Evolutionary conservation across 2,113 vertebrate genomes (phyloP).

Genomic region (Oenanthe oenanthe): DNA sequence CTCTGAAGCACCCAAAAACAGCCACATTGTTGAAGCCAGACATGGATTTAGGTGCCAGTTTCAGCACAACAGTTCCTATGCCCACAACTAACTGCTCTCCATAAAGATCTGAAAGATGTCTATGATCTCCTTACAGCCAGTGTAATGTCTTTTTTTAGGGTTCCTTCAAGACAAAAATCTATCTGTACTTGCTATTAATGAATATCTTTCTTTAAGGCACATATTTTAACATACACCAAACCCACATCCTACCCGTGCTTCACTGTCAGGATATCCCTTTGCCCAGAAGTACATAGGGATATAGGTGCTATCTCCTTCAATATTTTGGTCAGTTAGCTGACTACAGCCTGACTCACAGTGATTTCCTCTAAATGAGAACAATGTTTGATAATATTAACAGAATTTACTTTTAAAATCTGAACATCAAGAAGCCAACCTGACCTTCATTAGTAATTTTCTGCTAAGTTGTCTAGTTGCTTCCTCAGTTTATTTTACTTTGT

Average conservation of each 20-base stretch:
- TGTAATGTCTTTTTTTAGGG: rapidly evolving
- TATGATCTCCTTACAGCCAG: neutral
- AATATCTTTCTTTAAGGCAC: neutral
- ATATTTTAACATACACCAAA: neutral
- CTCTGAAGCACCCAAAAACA: neutral
- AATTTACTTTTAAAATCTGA: neutral
- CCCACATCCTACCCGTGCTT: neutral
- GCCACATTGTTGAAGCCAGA: neutral
- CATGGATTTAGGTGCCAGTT: neutral
- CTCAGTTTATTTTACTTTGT: neutral
- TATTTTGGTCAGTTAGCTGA: neutral
- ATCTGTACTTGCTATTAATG: neutral
- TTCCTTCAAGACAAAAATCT: neutral
- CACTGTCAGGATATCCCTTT: neutral
- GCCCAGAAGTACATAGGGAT: neutral
- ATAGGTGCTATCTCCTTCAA: neutral
- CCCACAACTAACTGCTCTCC: neutral
- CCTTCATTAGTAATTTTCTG: neutral
- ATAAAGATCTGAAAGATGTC: neutral
- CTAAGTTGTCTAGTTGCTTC: neutral
- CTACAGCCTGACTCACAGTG: neutral
- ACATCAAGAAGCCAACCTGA: neutral
- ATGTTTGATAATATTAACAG: neutral
- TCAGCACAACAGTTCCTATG: neutral
- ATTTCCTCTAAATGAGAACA: neutral